These are phyloP conservation scores for Phortica variegata DNA, from an alignment of 1,140 invertebrate species.

Conservation along the genomic window DNA sequence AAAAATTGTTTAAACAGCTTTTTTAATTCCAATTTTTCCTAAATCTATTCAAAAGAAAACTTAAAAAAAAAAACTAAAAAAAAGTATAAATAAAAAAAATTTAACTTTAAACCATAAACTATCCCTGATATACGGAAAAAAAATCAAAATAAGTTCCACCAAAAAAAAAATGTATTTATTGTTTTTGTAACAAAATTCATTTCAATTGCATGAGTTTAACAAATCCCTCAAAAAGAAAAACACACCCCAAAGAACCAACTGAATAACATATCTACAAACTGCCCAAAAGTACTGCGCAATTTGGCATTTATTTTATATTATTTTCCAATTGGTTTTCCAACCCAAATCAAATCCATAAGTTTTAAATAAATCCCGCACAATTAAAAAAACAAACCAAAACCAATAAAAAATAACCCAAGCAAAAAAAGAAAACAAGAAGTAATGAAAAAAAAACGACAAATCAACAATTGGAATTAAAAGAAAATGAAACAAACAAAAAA, in stretches of 20 bases:
- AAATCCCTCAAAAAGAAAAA: too few relatives aligned
- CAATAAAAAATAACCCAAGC: slow-evolving; percentile 52
- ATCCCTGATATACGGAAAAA: slow-evolving; percentile 10
- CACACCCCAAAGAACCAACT: too few relatives aligned
- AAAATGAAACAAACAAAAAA: slow-evolving; percentile 6
- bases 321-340: too few relatives aligned
- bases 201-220: too few relatives aligned
- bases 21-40: slow-evolving; percentile 43
- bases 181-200: too few relatives aligned
- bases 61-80: slow-evolving; percentile 17
- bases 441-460: slow-evolving; percentile 9
- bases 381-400: slow-evolving; percentile 34
- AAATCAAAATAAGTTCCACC: slow-evolving; percentile 34
- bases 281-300: too few relatives aligned
- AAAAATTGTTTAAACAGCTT: slow-evolving; percentile 42
- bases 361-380: too few relatives aligned
- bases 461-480: slow-evolving; percentile 8
- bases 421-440: slow-evolving; percentile 2
- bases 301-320: slow-evolving; percentile 29
- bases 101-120: slow-evolving; percentile 16
- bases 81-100: slow-evolving; percentile 22
- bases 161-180: slow-evolving; percentile 7
- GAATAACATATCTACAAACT: too few relatives aligned
- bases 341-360: too few relatives aligned
- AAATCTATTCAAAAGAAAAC: slow-evolving; percentile 22